Percentiles rank a stretch among this genome's conserved stretches.
These are phyloP conservation scores for Erebia ligea DNA, from an alignment of 2,888 invertebrate species.

Conservation along the genomic window DNA sequence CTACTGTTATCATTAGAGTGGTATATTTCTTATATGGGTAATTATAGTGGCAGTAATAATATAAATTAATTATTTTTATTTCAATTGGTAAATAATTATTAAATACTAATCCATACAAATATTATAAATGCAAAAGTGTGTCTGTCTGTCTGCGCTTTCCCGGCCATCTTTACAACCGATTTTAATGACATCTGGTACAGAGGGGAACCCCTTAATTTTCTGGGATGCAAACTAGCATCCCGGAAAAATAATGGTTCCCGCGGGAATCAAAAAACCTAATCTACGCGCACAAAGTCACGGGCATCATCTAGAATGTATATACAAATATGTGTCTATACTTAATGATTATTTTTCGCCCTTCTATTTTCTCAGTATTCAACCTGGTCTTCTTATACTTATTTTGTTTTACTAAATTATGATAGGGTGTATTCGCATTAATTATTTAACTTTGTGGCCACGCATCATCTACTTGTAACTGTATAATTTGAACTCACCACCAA, in stretches of 20 bases:
- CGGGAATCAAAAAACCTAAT: too few relatives aligned
- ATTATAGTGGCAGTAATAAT: constrained; percentile 31
- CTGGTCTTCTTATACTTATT: background rate
- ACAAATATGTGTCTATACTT: background rate
- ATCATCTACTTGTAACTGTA: too few relatives aligned
- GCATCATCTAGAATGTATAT: background rate
- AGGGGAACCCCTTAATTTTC: too few relatives aligned
- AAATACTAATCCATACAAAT: background rate
- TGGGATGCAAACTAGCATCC: too few relatives aligned
- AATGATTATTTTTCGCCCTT: background rate
- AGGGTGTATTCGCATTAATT: too few relatives aligned
- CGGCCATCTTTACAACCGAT: too few relatives aligned
- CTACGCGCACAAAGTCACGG: too few relatives aligned
- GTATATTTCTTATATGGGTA: constrained; percentile 16
- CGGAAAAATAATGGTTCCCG: too few relatives aligned
- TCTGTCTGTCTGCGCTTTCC: too few relatives aligned
- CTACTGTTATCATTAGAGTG: constrained; percentile 7
- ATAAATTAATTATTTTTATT: background rate
- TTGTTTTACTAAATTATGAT: background rate
- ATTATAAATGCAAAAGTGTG: background rate
- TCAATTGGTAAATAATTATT: constrained; percentile 5
- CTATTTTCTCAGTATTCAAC: background rate
- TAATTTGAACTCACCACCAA: too few relatives aligned
- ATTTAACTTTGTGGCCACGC: too few relatives aligned
- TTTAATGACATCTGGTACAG: too few relatives aligned